Evolutionary conservation across 2,113 vertebrate genomes (phyloP).

Genomic region (Panthera leo): DNA sequence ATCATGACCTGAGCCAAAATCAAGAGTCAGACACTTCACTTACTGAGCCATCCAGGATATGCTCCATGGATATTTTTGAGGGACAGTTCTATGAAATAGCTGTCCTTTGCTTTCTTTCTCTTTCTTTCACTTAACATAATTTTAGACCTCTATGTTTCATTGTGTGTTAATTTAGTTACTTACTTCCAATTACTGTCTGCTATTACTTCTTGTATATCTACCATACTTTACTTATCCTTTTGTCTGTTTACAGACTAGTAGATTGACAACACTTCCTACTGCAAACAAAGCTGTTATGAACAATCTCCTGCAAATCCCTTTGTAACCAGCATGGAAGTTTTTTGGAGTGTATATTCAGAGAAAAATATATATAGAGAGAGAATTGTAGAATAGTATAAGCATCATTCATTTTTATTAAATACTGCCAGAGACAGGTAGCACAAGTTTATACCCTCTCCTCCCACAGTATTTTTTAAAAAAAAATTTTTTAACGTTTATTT

Average conservation of each 20-base stretch:
- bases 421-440: not conserved
- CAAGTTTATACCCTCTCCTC: too few relatives aligned
- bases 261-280: not conserved
- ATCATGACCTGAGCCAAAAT: too few relatives aligned
- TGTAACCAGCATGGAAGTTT: not conserved
- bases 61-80: not conserved
- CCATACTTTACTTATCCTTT: not conserved
- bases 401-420: not conserved
- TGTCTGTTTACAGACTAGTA: not conserved
- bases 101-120: not conserved
- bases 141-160: not conserved
- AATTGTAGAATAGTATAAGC: not conserved
- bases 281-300: not conserved
- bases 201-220: not conserved
- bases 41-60: too few relatives aligned
- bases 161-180: not conserved
- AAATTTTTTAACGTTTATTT: too few relatives aligned
- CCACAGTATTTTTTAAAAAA: too few relatives aligned
- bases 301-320: not conserved
- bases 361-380: fast-evolving
- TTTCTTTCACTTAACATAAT: not conserved
- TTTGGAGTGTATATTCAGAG: not conserved
- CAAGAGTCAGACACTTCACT: too few relatives aligned
- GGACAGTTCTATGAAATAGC: not conserved
- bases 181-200: not conserved